These are phyloP conservation scores for Lanistes nyassanus DNA, from an alignment of 1,140 invertebrate genomes.

Conservation along the genomic window DNA sequence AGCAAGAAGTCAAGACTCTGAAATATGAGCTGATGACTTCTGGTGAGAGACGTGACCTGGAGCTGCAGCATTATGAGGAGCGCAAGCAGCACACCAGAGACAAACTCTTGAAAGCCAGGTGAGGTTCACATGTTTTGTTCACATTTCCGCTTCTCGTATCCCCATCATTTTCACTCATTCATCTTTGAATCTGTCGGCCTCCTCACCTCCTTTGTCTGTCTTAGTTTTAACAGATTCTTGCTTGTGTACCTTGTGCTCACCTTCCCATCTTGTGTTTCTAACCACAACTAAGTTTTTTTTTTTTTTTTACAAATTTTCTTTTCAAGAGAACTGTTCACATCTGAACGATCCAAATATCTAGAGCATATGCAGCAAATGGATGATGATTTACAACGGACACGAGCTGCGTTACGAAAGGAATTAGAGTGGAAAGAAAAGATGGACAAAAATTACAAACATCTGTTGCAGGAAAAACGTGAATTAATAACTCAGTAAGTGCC, in stretches of 20 bases:
- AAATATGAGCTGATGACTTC: slow-evolving; percentile 56
- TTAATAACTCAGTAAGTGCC: slow-evolving; percentile 57
- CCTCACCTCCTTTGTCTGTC: neutral
- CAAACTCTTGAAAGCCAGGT: slow-evolving; percentile 63
- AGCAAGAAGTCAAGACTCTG: slow-evolving; percentile 56
- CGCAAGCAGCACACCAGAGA: slow-evolving; percentile 58
- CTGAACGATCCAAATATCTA: slow-evolving; percentile 50
- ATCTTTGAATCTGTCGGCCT: no score
- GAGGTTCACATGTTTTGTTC: slow-evolving; percentile 8
- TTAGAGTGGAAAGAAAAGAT: slow-evolving; percentile 59
- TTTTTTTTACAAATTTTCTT: neutral
- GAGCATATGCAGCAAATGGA: slow-evolving; percentile 56
- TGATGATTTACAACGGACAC: slow-evolving; percentile 53
- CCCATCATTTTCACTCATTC: no score
- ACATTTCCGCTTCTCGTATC: neutral
- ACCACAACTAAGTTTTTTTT: neutral
- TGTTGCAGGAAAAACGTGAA: slow-evolving; percentile 57
- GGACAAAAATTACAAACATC: slow-evolving; percentile 58
- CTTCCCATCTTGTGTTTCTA: neutral
- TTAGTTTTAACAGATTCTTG: neutral
- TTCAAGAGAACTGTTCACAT: slow-evolving; percentile 55
- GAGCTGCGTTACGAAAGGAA: slow-evolving; percentile 55
- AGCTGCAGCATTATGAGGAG: slow-evolving; percentile 58
- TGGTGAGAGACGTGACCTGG: slow-evolving; percentile 55
- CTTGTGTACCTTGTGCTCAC: neutral